phyloP scores from a whole-genome alignment of 92 coral and sea anemone genomes.

The Umimayanthus chanpuru region DNA sequence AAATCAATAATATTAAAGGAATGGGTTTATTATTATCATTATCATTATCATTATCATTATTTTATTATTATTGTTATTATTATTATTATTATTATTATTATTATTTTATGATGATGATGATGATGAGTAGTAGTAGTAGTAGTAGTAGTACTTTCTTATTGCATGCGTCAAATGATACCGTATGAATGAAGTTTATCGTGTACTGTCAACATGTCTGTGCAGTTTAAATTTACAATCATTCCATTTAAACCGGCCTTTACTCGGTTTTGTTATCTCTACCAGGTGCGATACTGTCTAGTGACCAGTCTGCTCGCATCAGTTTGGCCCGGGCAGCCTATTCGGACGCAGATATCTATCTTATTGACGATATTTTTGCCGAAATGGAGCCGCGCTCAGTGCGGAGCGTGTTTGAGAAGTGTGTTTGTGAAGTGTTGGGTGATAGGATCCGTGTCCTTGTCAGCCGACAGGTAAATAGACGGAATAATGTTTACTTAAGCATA shows the following conservation, averaged over 20 bases:
- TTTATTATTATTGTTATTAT: too few relatives aligned
- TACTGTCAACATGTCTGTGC: not conserved
- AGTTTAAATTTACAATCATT: too few relatives aligned
- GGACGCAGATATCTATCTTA: constrained; percentile 82
- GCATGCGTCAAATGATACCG: too few relatives aligned
- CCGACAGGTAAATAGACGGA: constrained; percentile 47
- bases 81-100: too few relatives aligned
- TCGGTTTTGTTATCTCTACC: not conserved
- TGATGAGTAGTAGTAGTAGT: too few relatives aligned
- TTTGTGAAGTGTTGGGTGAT: constrained; percentile 78
- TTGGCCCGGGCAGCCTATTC: constrained; percentile 86
- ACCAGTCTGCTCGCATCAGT: constrained; percentile 76
- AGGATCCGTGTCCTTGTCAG: constrained; percentile 78
- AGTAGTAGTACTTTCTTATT: too few relatives aligned
- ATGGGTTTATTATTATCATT: too few relatives aligned
- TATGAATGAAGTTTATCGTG: too few relatives aligned
- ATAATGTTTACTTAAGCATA: too few relatives aligned
- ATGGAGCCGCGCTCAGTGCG: constrained; percentile 73
- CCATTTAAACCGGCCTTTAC: not conserved
- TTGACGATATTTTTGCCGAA: constrained; percentile 76
- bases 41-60: too few relatives aligned
- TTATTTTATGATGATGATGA: too few relatives aligned
- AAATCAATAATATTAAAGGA: too few relatives aligned
- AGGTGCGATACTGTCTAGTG: constrained; percentile 66
- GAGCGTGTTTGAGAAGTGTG: constrained; percentile 80